These are phyloP conservation scores for Oxyteleia sp. DNA, from an alignment of 2,888 invertebrate genomes.

Conservation along the genomic window DNA sequence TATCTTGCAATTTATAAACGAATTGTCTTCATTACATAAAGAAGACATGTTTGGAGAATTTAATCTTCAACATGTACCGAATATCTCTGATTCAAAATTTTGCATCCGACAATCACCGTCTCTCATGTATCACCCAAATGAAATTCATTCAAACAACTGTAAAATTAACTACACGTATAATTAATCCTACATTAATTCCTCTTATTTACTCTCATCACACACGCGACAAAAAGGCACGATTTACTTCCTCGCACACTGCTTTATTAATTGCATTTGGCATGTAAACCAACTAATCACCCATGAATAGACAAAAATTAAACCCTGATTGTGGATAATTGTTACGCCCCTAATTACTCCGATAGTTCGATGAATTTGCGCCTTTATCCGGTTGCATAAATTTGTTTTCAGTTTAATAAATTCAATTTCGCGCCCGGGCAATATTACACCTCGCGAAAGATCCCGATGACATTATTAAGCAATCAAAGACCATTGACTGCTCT, in stretches of 20 bases:
- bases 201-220: conserved; percentile 55
- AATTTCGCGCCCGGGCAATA: conserved; percentile 43
- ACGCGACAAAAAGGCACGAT: conserved; percentile 48
- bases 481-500: conserved; percentile 66
- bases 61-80: too few relatives aligned
- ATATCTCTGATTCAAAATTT: conserved; percentile 16
- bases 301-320: conserved; percentile 69
- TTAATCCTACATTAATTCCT: conserved; percentile 50
- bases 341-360: conserved; percentile 58
- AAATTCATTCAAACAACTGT: conserved; percentile 34
- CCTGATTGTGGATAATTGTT: conserved; percentile 67
- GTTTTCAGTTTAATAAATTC: conserved; percentile 69
- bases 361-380: conserved; percentile 62
- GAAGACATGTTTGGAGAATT: too few relatives aligned
- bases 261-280: conserved; percentile 59
- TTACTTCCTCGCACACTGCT: conserved; percentile 42
- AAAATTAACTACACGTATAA: conserved; percentile 44
- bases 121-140: conserved; percentile 12
- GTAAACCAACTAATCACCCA: conserved; percentile 61
- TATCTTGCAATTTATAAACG: too few relatives aligned
- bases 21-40: too few relatives aligned
- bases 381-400: conserved; percentile 61
- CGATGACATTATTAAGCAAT: conserved; percentile 66
- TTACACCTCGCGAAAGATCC: conserved; percentile 59
- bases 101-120: conserved; percentile 15